These are phyloP conservation scores for Acanthacorydalis orientalis DNA, from an alignment of 2,888 invertebrate genomes.

Conservation along the genomic window DNA sequence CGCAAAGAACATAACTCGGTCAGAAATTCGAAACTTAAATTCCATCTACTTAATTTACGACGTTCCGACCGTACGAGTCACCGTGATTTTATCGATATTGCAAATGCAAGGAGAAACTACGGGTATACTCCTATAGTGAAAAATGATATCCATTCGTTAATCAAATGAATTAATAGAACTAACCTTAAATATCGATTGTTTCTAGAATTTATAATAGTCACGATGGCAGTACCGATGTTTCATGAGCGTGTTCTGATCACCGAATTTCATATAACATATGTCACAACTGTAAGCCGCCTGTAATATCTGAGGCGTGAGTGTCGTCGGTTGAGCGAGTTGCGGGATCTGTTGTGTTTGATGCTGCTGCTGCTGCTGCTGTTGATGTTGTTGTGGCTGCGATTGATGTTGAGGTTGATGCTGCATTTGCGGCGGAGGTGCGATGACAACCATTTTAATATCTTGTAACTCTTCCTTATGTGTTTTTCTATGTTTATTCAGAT, in stretches of 20 bases:
- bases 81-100: too few species aligned
- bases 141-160: too few species aligned
- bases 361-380: conserved; percentile 12
- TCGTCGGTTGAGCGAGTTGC: neutral
- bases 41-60: too few species aligned
- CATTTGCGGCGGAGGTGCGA: conserved; percentile 13
- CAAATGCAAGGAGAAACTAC: too few species aligned
- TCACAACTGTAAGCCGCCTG: neutral
- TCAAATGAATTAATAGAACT: too few species aligned
- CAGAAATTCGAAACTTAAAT: too few species aligned
- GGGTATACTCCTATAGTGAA: too few species aligned
- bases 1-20: too few species aligned
- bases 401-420: conserved; percentile 19
- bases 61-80: too few species aligned
- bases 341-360: neutral
- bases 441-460: conserved; percentile 27
- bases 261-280: conserved; percentile 2
- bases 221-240: conserved; percentile 4
- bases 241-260: neutral
- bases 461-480: conserved; percentile 13
- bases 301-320: neutral
- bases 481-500: conserved; percentile 16
- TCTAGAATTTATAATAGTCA: conserved; percentile 1
- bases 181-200: neutral
- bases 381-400: neutral